Conservation (phyloP, 2,797 vertebrate species). For the Pangasius mekongensis region DNA sequence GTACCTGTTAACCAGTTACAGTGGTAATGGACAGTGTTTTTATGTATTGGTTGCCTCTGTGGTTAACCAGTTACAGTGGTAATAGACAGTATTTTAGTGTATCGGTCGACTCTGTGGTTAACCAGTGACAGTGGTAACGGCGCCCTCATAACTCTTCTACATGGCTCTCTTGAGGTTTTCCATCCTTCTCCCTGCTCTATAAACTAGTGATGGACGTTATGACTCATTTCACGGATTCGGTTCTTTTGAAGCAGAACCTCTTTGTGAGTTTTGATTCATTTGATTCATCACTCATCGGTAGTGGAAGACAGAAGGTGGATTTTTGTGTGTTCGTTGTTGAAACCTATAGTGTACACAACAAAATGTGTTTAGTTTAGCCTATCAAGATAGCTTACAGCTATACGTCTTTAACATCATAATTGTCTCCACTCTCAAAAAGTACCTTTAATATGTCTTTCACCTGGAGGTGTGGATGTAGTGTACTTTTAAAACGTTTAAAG, state of each 20-base stretch:
- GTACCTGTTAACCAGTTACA: not conserved
- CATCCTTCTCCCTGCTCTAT: not conserved
- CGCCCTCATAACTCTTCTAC: not conserved
- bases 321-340: not conserved
- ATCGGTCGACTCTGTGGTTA: not conserved
- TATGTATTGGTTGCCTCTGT: not conserved
- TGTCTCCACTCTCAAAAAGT: not conserved
- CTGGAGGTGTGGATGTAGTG: not conserved
- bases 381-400: not conserved
- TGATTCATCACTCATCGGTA: not conserved
- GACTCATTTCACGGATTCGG: not conserved
- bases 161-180: not conserved
- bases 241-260: not conserved
- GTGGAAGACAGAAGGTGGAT: not conserved
- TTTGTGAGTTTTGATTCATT: conserved; percentile 4
- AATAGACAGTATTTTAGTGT: not conserved
- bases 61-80: not conserved
- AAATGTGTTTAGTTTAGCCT: not conserved
- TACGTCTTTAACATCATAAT: not conserved
- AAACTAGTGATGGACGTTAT: not conserved
- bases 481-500: not conserved
- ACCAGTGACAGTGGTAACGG: not conserved
- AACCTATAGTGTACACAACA: not conserved
- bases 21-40: not conserved
- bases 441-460: not conserved